Conservation (phyloP, 2,797 vertebrate species). For the Otolemur crassicaudatus region DNA sequence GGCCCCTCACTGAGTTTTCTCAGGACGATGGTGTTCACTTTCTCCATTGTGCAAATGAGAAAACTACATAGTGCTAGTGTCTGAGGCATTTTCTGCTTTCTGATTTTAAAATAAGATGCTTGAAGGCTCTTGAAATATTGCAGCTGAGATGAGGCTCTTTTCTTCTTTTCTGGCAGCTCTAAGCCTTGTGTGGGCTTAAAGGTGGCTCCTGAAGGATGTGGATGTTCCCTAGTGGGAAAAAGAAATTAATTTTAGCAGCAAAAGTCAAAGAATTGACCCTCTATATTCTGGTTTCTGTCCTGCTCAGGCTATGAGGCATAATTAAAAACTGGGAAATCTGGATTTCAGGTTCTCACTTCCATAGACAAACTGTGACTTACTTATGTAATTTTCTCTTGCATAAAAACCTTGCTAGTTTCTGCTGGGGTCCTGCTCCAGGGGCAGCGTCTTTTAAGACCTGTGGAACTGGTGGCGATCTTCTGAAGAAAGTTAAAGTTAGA, state of each 20-base stretch:
- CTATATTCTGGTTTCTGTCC: neutral
- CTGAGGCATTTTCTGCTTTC: neutral
- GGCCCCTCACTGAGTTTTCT: neutral
- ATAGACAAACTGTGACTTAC: neutral
- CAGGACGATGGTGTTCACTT: neutral
- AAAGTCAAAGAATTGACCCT: neutral
- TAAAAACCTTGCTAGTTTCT: neutral
- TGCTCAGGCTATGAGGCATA: neutral
- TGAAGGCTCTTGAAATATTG: conserved; percentile 8
- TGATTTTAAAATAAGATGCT: conserved; percentile 8
- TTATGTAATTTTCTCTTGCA: neutral
- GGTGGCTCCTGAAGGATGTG: neutral
- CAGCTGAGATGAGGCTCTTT: neutral
- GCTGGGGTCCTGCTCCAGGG: too few relatives aligned
- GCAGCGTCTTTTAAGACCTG: too few relatives aligned
- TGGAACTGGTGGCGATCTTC: too few relatives aligned
- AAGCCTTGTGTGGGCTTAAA: neutral
- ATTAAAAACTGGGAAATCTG: neutral
- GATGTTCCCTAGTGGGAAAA: neutral
- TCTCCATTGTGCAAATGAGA: neutral
- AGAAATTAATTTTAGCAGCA: neutral
- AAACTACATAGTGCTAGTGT: neutral
- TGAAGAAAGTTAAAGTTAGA: too few relatives aligned
- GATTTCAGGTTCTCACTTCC: neutral
- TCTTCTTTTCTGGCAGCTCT: neutral